phyloP scores from a whole-genome alignment of 1,140 invertebrate genomes.

The Euura saliciscinereae region DNA sequence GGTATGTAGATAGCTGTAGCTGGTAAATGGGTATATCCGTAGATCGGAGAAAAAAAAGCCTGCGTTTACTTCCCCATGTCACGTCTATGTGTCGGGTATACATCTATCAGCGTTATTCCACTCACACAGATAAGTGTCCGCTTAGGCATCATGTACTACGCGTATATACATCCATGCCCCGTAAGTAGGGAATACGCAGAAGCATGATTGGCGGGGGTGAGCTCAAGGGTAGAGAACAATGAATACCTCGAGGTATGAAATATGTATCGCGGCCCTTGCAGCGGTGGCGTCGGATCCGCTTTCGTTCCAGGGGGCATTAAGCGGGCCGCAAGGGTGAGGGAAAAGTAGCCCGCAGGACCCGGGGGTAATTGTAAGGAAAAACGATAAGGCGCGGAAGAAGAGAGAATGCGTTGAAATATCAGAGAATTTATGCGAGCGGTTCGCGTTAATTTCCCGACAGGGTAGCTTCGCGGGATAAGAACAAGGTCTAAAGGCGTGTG shows the following conservation, averaged over 20 bases:
- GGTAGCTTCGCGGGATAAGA: too few relatives aligned
- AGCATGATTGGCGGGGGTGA: not conserved
- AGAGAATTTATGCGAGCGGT: constrained; percentile 33
- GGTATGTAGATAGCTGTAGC: not conserved
- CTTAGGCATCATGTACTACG: too few relatives aligned
- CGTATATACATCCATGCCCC: too few relatives aligned
- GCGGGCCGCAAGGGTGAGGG: not conserved
- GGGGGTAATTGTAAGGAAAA: constrained; percentile 41
- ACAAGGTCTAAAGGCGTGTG: too few relatives aligned
- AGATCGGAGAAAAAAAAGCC: not conserved
- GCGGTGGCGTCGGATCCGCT: constrained; percentile 8
- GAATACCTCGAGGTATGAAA: constrained; percentile 26
- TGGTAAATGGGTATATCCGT: not conserved
- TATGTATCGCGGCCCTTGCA: constrained; percentile 30
- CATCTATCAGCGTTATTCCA: too few relatives aligned
- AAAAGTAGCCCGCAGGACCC: too few relatives aligned
- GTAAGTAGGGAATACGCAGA: too few relatives aligned
- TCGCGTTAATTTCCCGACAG: too few relatives aligned
- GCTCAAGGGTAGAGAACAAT: not conserved
- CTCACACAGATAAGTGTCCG: too few relatives aligned
- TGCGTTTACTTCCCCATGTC: not conserved
- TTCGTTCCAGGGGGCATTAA: constrained; percentile 5
- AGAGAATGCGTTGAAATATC: constrained; percentile 30
- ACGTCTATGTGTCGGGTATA: too few relatives aligned
- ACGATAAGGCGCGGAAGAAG: constrained; percentile 31